Evolutionary conservation across 2,113 vertebrate species (phyloP), one percentile per base, ranked within the genome.

Genomic region (Forbesichthys papilliferus): DNA sequence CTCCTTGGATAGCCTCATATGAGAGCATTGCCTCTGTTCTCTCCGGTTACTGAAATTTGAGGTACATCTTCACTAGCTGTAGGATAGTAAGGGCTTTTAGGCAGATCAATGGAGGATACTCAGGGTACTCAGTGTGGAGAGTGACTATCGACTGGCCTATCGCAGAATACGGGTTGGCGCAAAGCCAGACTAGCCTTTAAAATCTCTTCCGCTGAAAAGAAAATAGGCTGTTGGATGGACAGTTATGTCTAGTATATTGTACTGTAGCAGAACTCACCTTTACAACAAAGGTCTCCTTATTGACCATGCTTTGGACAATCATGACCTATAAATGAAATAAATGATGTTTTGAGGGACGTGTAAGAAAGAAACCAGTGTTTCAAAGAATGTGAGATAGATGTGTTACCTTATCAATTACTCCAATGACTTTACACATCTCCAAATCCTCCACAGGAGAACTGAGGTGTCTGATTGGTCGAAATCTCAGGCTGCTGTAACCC

Each of bases 401-500:
- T 27, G 27, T 16, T 87, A 98, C 98, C 96, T 99, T 99, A 82
- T 96, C 95, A 1, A 96, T 91, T 81, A 99, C 92, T 57, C 94
- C 95, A 11, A 97, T 88, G 51, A 99, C 96, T 72, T 93, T 95
- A 77, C 94, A 99, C 75, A 89, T 92, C 67, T 94, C 94, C 78
- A 99, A 92, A 82, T 99, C 95, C 84, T 99, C 98, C 86, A 98
- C 93, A 0, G 96, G 94, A 0, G 96, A 95, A 79, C 96, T 98
- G 80, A 99, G 89, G 0, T 95, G 96, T 92, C 98, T 93, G 84
- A 99, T 95, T 0, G 97, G 97, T 63, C 97, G 94, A 74, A 99
- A 96, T 74, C 97, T 92, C 82, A 99, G 89, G 85, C 97, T 99
- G 91, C 96, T 98, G 91, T 96, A 98, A 63, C 98, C 98, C 97